Percentiles rank a stretch among this genome's conserved stretches.
Evolutionary conservation across 2,113 vertebrate species (phyloP).

Genomic region (Crotalus tigris): DNA sequence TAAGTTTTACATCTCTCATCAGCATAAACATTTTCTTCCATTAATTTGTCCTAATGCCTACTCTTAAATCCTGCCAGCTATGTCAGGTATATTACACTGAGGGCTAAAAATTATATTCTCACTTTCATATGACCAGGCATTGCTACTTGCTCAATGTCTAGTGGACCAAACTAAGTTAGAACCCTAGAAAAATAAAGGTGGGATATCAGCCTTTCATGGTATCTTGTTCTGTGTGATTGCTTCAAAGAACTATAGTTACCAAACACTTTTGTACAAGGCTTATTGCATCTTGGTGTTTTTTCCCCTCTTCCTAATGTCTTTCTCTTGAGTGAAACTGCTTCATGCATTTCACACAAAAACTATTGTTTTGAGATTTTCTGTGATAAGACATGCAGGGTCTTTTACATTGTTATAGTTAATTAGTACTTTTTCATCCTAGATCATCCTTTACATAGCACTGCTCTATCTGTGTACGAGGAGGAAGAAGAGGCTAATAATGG

Average conservation of each 20-base stretch:
- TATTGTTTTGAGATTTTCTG: not conserved
- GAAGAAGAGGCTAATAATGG: conserved; percentile 42
- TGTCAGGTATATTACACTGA: not conserved
- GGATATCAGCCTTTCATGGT: not conserved
- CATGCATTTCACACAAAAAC: not conserved
- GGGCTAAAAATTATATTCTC: not conserved
- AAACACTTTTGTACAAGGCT: not conserved
- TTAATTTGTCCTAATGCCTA: not conserved
- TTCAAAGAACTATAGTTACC: not conserved
- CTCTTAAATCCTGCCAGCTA: not conserved
- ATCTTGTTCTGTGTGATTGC: not conserved
- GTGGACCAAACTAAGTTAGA: not conserved
- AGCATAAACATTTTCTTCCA: not conserved
- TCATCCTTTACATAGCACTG: conserved; percentile 75
- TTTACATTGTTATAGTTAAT: not conserved
- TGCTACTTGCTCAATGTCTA: not conserved
- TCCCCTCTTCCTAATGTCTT: not conserved
- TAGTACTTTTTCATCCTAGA: conserved; percentile 49
- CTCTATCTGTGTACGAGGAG: conserved; percentile 60
- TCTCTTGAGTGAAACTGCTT: not conserved
- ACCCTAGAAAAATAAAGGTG: not conserved
- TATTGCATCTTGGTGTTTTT: not conserved
- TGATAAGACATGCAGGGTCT: not conserved
- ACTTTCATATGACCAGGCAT: not conserved
- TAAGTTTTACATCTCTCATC: not conserved